A percentile compares a stretch with the other conserved stretches of the same genome.
Evolutionary conservation across 2,888 invertebrate species (phyloP).

Genomic region (Eupithecia vulgata): DNA sequence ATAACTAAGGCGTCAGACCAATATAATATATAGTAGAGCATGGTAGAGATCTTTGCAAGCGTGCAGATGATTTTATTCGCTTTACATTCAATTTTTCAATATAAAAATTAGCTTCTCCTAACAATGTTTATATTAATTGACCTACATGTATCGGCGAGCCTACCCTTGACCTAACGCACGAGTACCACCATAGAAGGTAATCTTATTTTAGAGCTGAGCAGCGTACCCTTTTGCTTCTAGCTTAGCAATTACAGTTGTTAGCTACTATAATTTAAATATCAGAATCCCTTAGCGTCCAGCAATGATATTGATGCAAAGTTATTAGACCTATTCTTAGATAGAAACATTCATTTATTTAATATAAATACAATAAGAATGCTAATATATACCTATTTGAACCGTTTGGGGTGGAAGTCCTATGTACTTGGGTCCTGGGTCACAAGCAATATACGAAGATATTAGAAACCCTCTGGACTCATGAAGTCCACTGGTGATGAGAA

Average conservation of each 20-base stretch:
- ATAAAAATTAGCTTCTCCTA: neutral
- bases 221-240: conserved; percentile 16
- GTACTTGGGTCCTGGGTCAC: too few species aligned
- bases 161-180: conserved; percentile 29
- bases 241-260: conserved; percentile 21
- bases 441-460: too few species aligned
- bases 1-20: neutral
- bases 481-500: too few species aligned
- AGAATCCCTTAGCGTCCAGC: neutral
- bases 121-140: conserved; percentile 26
- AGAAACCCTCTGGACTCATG: too few species aligned
- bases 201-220: conserved; percentile 14
- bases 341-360: too few species aligned
- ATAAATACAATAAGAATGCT: too few species aligned
- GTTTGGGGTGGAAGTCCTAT: too few species aligned
- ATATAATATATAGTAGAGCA: neutral
- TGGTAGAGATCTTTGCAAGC: neutral
- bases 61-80: neutral
- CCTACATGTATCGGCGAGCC: conserved; percentile 24
- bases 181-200: conserved; percentile 11
- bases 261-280: neutral
- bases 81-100: neutral
- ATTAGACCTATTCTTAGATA: neutral
- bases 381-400: too few species aligned
- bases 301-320: neutral